Conservation (phyloP, 2,888 invertebrate genomes). For the Caenorhabditis macrosperma region DNA sequence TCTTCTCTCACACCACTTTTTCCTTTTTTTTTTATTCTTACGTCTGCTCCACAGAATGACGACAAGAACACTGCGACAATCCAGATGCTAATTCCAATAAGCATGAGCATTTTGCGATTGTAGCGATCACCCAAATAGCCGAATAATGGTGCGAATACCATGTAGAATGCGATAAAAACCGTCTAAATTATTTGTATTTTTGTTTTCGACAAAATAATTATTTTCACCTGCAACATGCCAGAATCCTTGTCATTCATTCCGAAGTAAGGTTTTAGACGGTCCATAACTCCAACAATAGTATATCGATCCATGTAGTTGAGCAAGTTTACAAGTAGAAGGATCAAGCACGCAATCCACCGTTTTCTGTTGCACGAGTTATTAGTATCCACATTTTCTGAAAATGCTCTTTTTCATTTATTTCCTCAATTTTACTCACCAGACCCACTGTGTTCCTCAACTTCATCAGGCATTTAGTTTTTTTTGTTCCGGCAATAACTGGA, state of each 20-base stretch:
- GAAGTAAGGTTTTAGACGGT: conserved; percentile 84
- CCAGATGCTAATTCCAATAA: conserved; percentile 92
- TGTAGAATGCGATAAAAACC: conserved; percentile 94
- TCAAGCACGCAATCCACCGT: conserved; percentile 36
- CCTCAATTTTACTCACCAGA: neutral
- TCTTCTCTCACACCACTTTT: neutral
- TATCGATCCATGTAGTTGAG: conserved; percentile 99
- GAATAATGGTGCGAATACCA: conserved; percentile 96
- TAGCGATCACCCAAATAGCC: conserved; percentile 97
- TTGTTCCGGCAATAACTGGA: no score
- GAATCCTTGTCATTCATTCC: conserved; percentile 87
- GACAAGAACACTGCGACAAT: conserved; percentile 91
- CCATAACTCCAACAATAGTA: conserved; percentile 90
- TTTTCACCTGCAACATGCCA: conserved; percentile 86
- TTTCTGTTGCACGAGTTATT: neutral
- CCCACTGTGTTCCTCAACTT: conserved; percentile 22
- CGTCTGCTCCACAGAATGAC: conserved; percentile 85
- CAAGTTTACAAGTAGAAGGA: conserved; percentile 87
- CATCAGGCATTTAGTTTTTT: conserved; percentile 23
- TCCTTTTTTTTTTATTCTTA: neutral
- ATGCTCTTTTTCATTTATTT: neutral
- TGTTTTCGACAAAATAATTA: neutral
- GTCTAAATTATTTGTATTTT: conserved; percentile 83
- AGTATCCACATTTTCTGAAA: neutral
- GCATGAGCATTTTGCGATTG: conserved; percentile 91